Percentiles rank a stretch among this genome's conserved stretches.
Evolutionary conservation across 2,797 vertebrate species (phyloP).

Genomic region (Discoglossus pictus): DNA sequence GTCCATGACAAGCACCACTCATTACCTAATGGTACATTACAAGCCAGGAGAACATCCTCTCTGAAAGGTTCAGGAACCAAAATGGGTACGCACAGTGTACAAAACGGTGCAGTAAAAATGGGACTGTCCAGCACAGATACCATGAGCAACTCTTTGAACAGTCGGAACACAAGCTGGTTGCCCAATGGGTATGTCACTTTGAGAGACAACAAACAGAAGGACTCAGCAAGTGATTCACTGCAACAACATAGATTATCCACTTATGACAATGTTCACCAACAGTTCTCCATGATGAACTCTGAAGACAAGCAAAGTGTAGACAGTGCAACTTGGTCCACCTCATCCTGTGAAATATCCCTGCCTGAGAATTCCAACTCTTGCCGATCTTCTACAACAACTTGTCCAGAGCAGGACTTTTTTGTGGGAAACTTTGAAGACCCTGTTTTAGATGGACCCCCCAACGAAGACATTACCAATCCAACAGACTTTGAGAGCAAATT

Average conservation of each 20-base stretch:
- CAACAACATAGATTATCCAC: conserved; percentile 93
- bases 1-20: conserved; percentile 80
- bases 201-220: conserved; percentile 81
- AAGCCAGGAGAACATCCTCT: conserved; percentile 74
- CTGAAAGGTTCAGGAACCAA: conserved; percentile 87
- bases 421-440: conserved; percentile 83
- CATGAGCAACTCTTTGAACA: conserved; percentile 68
- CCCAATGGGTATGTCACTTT: conserved; percentile 85
- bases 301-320: conserved; percentile 97
- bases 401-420: conserved; percentile 93
- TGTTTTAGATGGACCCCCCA: conserved; percentile 73
- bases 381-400: conserved; percentile 95
- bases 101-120: conserved; percentile 78
- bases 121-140: conserved; percentile 79
- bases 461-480: conserved; percentile 67
- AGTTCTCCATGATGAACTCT: conserved; percentile 77
- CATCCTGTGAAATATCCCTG: conserved; percentile 96
- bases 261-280: conserved; percentile 95
- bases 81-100: conserved; percentile 89
- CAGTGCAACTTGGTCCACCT: conserved; percentile 97
- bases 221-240: conserved; percentile 65
- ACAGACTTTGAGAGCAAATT: conserved; percentile 73
- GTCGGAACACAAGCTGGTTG: conserved; percentile 76
- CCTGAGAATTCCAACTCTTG: conserved; percentile 94
- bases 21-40: conserved; percentile 73